phyloP scores from a whole-genome alignment of 2,113 vertebrate species.

The Potamarius usumacintae region DNA sequence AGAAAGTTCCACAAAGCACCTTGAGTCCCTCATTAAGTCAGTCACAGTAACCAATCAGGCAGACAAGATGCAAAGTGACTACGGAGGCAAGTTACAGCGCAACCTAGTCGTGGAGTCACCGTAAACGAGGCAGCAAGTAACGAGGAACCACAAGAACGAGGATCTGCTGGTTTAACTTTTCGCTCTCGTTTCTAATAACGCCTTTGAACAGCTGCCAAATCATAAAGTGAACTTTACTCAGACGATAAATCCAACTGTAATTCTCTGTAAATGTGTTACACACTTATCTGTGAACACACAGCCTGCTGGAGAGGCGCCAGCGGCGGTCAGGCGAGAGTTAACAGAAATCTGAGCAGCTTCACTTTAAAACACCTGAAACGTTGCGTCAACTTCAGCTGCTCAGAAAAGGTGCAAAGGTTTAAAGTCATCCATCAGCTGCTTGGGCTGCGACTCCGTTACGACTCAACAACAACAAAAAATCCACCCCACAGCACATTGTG shows the following conservation, averaged over 20 bases:
- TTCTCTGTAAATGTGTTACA: not conserved
- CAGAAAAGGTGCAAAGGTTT: not conserved
- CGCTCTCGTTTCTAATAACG: not conserved
- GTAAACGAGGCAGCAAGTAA: not conserved
- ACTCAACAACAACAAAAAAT: not conserved
- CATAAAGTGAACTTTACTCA: not conserved
- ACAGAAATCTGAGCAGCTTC: not conserved
- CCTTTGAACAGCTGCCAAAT: not conserved
- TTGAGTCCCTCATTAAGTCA: no score
- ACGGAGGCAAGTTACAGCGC: not conserved
- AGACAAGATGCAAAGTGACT: not conserved
- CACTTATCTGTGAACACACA: not conserved
- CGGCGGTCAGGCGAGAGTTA: not conserved
- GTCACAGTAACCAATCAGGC: not conserved
- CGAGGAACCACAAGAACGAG: not conserved
- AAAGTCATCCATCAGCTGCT: not conserved
- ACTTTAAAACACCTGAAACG: not conserved
- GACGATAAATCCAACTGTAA: not conserved
- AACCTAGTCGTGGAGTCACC: not conserved
- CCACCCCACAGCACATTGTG: not conserved
- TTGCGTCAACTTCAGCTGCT: not conserved
- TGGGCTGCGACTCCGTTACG: not conserved
- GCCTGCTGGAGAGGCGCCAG: not conserved
- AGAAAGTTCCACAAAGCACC: no score
- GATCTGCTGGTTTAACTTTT: not conserved